A percentile compares a stretch with the other conserved stretches of the same genome.
Conservation (phyloP, 2,113 vertebrate species). For the Prionailurus bengalensis region DNA sequence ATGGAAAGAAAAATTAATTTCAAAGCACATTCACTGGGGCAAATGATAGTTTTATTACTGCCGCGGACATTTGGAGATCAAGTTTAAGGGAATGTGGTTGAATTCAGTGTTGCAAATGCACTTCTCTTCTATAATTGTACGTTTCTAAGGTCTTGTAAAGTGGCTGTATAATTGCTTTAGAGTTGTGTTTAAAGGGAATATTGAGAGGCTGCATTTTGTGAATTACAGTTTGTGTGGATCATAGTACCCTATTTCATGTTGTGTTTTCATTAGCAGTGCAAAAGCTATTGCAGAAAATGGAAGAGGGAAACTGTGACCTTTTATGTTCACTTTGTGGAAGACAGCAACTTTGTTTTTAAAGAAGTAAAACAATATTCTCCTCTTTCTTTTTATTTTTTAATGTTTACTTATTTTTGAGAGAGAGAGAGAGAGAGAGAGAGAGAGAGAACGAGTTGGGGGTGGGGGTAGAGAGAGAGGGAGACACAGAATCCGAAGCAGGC, state of each 20-base stretch:
- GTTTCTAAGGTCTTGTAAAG: slow-evolving; percentile 57
- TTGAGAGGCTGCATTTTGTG: slow-evolving; percentile 63
- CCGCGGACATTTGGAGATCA: slow-evolving; percentile 49
- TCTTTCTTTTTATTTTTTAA: not conserved
- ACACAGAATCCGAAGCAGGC: not conserved
- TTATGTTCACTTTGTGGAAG: slow-evolving; percentile 66
- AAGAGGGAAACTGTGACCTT: not conserved
- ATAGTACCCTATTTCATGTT: slow-evolving; percentile 23
- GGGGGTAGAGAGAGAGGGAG: not conserved
- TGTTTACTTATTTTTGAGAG: not conserved
- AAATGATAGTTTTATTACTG: slow-evolving; percentile 61
- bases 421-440: not conserved
- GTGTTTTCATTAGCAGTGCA: slow-evolving; percentile 66
- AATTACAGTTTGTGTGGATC: slow-evolving; percentile 20
- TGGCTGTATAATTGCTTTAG: slow-evolving; percentile 53
- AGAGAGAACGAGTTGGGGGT: not conserved
- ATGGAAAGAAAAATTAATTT: slow-evolving; percentile 64
- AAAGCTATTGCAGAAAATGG: slow-evolving; percentile 52
- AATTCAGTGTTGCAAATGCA: slow-evolving; percentile 40
- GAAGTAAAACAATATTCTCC: slow-evolving; percentile 46
- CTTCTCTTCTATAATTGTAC: slow-evolving; percentile 47
- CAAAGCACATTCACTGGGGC: slow-evolving; percentile 8
- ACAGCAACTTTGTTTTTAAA: slow-evolving; percentile 39
- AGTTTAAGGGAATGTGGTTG: slow-evolving; percentile 59
- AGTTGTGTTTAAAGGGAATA: slow-evolving; percentile 66